These are phyloP conservation scores for Cryptosula pallasiana DNA, from an alignment of 2,888 invertebrate species.

Conservation along the genomic window DNA sequence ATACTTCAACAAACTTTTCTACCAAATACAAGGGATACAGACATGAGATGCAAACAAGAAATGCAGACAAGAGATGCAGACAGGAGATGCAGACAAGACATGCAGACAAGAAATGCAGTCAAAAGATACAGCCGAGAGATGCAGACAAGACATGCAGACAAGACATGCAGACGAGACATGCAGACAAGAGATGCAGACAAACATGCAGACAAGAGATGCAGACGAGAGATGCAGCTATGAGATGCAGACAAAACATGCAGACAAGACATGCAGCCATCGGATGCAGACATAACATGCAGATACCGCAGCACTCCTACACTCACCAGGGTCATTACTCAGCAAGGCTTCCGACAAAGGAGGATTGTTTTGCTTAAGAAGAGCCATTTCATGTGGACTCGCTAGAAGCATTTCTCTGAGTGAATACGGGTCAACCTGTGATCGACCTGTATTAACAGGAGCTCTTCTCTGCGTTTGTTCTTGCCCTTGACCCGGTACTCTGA, in stretches of 20 bases:
- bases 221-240: too few relatives aligned
- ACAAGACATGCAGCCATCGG: constrained; percentile 25
- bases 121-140: too few relatives aligned
- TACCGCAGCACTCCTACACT: constrained; percentile 29
- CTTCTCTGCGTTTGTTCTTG: not conserved
- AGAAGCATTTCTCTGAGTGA: constrained; percentile 44
- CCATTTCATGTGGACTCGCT: constrained; percentile 82
- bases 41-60: too few relatives aligned
- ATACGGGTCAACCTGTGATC: constrained; percentile 11
- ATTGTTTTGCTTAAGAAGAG: constrained; percentile 86
- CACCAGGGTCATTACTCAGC: constrained; percentile 71
- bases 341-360: constrained; percentile 85
- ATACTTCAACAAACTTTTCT: constrained; percentile 46
- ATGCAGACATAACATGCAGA: constrained; percentile 28
- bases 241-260: too few relatives aligned
- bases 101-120: too few relatives aligned
- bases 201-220: too few relatives aligned
- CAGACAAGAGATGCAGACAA: too few relatives aligned
- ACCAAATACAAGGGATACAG: too few relatives aligned
- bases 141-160: too few relatives aligned
- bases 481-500: not conserved
- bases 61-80: too few relatives aligned
- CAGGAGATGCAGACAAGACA: too few relatives aligned
- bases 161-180: too few relatives aligned
- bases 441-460: not conserved